Evolutionary conservation across 2,113 vertebrate species (phyloP).

Genomic region (Cyphomyrus discorhynchus): DNA sequence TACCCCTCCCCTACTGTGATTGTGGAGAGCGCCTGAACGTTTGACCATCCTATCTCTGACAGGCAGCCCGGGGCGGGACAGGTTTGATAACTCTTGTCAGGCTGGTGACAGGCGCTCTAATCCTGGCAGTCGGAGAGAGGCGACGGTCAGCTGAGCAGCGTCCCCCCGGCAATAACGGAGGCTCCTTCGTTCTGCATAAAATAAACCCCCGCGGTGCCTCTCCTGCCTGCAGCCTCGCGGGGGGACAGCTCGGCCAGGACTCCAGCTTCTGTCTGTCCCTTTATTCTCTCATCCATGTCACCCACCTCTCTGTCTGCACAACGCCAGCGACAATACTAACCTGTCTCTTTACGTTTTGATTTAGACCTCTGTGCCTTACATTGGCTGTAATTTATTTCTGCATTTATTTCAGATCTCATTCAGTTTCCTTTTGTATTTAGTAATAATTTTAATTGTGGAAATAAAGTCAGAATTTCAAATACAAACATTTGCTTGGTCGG

Average conservation of each 20-base stretch:
- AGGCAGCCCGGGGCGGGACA: constrained; percentile 50
- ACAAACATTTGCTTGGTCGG: neutral
- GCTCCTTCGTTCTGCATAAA: constrained; percentile 22
- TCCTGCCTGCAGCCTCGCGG: neutral
- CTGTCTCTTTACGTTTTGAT: neutral
- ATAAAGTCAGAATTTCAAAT: neutral
- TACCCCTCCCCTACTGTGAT: constrained; percentile 57
- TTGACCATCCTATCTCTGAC: constrained; percentile 58
- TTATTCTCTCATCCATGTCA: neutral
- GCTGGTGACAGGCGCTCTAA: constrained; percentile 54
- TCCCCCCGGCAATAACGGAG: constrained; percentile 1
- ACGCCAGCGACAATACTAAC: neutral
- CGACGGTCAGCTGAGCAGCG: constrained; percentile 23
- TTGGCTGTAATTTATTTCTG: neutral
- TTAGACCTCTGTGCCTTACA: neutral
- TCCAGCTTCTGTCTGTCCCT: neutral
- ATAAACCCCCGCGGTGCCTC: neutral
- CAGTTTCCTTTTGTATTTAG: neutral
- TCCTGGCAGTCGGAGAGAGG: constrained; percentile 40
- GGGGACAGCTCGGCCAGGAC: neutral
- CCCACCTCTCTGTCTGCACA: neutral
- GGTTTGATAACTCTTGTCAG: constrained; percentile 62
- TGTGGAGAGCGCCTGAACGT: constrained; percentile 56
- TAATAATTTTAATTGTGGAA: neutral
- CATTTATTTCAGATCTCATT: neutral